A percentile compares a stretch with the other conserved stretches of the same genome.
phyloP scores from a whole-genome alignment of 2,888 invertebrate species.

The Cremastobaeus sp. region DNA sequence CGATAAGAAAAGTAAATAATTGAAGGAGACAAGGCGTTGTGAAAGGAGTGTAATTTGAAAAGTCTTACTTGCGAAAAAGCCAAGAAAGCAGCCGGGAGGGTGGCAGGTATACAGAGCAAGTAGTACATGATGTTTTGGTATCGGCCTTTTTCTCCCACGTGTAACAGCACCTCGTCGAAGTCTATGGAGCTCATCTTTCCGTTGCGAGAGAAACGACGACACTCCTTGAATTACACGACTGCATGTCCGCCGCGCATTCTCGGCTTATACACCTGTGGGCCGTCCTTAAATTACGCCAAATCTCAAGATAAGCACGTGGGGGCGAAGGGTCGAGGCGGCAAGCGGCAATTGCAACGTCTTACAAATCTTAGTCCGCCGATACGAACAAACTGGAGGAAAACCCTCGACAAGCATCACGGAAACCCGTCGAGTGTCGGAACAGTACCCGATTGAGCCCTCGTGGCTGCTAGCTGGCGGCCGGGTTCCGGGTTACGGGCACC shows the following conservation, averaged over 20 bases:
- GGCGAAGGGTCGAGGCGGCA: no score
- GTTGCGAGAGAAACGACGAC: slow-evolving; percentile 55
- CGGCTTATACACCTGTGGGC: slow-evolving; percentile 51
- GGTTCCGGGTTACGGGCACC: slow-evolving; percentile 21
- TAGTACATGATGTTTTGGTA: slow-evolving; percentile 84
- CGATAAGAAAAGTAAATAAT: no score
- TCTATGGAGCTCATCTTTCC: slow-evolving; percentile 79
- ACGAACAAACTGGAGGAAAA: no score
- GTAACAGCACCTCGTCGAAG: slow-evolving; percentile 81
- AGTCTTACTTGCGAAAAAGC: slow-evolving; percentile 83
- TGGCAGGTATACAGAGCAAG: slow-evolving; percentile 83
- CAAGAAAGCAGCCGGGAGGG: slow-evolving; percentile 83
- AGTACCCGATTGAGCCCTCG: no score
- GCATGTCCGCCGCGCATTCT: slow-evolving; percentile 70
- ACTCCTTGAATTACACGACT: slow-evolving; percentile 68
- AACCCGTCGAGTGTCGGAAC: no score
- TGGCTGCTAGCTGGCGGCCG: not conserved
- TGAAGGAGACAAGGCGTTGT: no score
- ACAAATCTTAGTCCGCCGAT: no score
- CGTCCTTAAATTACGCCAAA: no score
- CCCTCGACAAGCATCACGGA: no score
- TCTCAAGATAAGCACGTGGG: no score
- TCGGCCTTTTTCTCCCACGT: slow-evolving; percentile 82
- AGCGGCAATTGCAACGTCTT: no score
- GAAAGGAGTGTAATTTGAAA: no score